phyloP scores from a whole-genome alignment of 1,140 invertebrate species.

The Argopecten irradians region DNA sequence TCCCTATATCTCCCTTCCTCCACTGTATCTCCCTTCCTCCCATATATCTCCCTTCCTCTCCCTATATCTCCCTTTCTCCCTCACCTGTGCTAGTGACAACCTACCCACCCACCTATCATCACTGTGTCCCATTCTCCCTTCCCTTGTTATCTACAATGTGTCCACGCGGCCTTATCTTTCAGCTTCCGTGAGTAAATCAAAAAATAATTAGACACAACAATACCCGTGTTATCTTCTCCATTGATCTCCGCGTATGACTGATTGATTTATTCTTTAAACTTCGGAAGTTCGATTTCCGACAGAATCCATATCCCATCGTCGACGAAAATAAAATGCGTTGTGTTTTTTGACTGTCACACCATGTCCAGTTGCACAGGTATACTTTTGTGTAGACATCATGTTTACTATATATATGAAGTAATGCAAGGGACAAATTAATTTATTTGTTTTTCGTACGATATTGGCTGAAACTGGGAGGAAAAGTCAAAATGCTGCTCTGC shows the following conservation, averaged over 20 bases:
- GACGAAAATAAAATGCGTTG: not conserved
- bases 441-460: too few relatives aligned
- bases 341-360: not conserved
- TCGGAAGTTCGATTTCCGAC: not conserved
- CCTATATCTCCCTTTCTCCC: too few relatives aligned
- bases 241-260: not conserved
- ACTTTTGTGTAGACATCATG: too few relatives aligned
- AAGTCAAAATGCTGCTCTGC: too few relatives aligned
- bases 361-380: too few relatives aligned
- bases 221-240: not conserved
- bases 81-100: not conserved
- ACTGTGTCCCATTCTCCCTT: not conserved
- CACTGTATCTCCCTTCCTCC: too few relatives aligned
- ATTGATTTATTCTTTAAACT: conserved; percentile 4
- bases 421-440: too few relatives aligned
- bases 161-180: not conserved
- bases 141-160: conserved; percentile 4
- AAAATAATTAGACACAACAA: conserved; percentile 23
- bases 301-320: not conserved
- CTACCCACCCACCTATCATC: not conserved
- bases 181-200: conserved; percentile 21
- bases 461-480: too few relatives aligned
- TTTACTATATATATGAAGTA: too few relatives aligned
- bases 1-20: too few relatives aligned
- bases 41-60: too few relatives aligned